Conservation (phyloP, 1,140 invertebrate species). For the Cyclina sinensis region DNA sequence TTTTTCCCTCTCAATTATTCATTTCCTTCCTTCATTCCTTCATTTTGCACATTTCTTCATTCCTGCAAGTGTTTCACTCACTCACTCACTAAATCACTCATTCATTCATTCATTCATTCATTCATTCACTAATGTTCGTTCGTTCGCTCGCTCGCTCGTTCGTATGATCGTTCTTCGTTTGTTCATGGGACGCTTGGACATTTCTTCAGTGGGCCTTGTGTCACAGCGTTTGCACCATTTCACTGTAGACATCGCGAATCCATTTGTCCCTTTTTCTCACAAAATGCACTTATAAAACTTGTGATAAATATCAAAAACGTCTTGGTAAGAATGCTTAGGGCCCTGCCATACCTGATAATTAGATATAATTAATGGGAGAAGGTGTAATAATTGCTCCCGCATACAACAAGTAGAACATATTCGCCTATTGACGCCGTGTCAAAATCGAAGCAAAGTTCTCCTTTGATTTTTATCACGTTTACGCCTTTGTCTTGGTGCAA, state of each 20-base stretch:
- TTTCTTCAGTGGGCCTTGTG: background rate
- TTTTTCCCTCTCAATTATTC: too few species aligned
- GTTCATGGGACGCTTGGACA: too few species aligned
- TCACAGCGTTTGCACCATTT: background rate
- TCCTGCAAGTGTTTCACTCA: too few species aligned
- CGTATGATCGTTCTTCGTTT: too few species aligned
- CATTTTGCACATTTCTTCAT: too few species aligned
- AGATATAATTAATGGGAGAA: slow-evolving; percentile 63
- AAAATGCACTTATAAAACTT: slow-evolving; percentile 3
- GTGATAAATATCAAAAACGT: slow-evolving; percentile 44
- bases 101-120: background rate
- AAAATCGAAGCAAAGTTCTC: slow-evolving; percentile 41
- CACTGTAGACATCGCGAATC: background rate
- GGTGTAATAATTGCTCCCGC: slow-evolving; percentile 57
- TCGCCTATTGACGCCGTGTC: slow-evolving; percentile 54
- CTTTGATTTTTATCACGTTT: slow-evolving; percentile 49
- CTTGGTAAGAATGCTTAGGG: slow-evolving; percentile 37
- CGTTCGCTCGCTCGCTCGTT: too few species aligned
- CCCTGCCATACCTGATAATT: slow-evolving; percentile 62
- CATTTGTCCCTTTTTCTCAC: slow-evolving; percentile 31
- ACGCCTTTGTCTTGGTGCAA: background rate
- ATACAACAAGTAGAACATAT: slow-evolving; percentile 50
- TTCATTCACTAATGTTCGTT: background rate
- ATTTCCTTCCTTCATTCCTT: too few species aligned
- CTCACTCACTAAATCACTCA: background rate